Percentiles rank a stretch among this genome's conserved stretches.
Conservation (phyloP, 1,140 invertebrate genomes). For the Helicoverpa armigera region DNA sequence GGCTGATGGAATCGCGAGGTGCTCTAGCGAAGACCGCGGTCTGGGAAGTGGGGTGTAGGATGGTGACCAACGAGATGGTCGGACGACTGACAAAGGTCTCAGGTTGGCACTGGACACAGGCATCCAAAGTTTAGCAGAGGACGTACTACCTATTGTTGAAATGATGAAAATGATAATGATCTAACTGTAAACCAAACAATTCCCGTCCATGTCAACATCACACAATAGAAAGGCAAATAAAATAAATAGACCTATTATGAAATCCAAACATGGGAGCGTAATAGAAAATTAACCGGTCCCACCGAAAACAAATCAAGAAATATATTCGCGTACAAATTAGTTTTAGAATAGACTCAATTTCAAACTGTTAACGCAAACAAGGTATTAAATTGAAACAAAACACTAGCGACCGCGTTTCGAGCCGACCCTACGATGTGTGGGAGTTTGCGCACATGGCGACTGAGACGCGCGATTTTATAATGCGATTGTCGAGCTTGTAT, state of each 20-base stretch:
- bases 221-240: constrained; percentile 8
- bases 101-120: too few relatives aligned
- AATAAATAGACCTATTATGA: constrained; percentile 13
- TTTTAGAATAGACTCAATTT: constrained; percentile 43
- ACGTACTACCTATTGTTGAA: not conserved
- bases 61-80: too few relatives aligned
- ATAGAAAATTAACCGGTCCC: constrained; percentile 40
- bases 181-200: not conserved
- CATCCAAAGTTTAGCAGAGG: too few relatives aligned
- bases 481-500: constrained; percentile 15
- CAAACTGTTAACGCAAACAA: constrained; percentile 47
- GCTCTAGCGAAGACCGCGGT: too few relatives aligned
- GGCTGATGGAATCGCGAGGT: too few relatives aligned
- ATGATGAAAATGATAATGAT: not conserved
- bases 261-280: constrained; percentile 19
- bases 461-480: constrained; percentile 20
- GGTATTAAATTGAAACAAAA: constrained; percentile 52
- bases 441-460: constrained; percentile 23
- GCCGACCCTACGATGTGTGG: constrained; percentile 27
- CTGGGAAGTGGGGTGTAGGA: too few relatives aligned
- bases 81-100: too few relatives aligned
- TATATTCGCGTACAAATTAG: constrained; percentile 44
- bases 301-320: constrained; percentile 44
- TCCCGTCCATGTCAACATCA: not conserved
- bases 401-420: constrained; percentile 20